Percentiles rank a stretch among this genome's conserved stretches.
Conservation (phyloP, 2,113 vertebrate species). For the Chrysemys picta region DNA sequence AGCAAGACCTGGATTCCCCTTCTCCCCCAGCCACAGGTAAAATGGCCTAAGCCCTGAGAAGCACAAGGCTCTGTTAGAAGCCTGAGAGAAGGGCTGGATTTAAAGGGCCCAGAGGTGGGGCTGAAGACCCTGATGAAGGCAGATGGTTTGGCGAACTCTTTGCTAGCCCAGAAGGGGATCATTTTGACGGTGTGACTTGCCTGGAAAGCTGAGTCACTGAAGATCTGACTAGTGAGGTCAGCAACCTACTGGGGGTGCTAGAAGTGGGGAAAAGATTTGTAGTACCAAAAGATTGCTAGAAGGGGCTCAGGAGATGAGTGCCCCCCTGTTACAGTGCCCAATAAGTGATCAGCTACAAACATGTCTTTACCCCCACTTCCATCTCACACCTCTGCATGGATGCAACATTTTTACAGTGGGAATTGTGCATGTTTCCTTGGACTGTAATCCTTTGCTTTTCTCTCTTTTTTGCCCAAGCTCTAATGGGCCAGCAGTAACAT, state of each 20-base stretch:
- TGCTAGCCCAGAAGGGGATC: not conserved
- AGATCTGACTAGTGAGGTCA: not conserved
- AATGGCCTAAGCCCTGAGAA: not conserved
- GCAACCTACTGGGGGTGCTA: not conserved
- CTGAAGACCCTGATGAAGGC: not conserved
- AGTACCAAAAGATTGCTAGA: not conserved
- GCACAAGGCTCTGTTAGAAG: not conserved
- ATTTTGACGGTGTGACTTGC: not conserved
- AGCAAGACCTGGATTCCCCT: not conserved
- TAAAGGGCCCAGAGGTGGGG: not conserved
- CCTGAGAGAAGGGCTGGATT: not conserved
- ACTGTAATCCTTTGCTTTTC: not conserved
- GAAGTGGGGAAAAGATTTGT: not conserved
- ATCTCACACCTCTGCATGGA: not conserved
- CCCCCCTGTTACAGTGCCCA: not conserved
- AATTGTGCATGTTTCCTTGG: not conserved
- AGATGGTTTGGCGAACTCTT: not conserved
- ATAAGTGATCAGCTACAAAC: not conserved
- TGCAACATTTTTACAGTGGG: not conserved
- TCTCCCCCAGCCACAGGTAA: not conserved
- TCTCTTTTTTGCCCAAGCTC: not conserved
- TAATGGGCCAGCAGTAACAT: slow-evolving; percentile 25
- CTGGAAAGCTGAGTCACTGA: not conserved
- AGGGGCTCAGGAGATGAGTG: not conserved
- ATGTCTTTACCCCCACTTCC: not conserved